Conservation (phyloP, 92 coral and sea anemone genomes). For the Porites evermanni region DNA sequence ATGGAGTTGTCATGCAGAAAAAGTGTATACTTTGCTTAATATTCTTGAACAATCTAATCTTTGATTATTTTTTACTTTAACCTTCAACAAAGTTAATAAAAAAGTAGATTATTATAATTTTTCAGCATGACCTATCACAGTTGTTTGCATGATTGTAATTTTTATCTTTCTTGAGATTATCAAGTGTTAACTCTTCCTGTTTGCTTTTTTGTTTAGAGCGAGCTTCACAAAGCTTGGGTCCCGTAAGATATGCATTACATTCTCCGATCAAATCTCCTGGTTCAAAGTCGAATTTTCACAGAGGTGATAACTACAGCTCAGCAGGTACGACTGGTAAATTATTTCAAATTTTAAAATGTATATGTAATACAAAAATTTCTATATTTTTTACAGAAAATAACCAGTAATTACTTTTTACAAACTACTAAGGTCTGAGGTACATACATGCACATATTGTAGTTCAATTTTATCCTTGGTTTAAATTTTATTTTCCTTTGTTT, state of each 20-base stretch:
- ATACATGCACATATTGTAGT: too few relatives aligned
- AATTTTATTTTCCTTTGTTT: too few relatives aligned
- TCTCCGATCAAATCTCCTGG: constrained; percentile 71
- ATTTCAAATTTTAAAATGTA: too few relatives aligned
- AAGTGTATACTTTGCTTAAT: too few relatives aligned
- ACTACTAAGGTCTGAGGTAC: too few relatives aligned
- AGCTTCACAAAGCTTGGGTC: constrained; percentile 81
- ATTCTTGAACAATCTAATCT: too few relatives aligned
- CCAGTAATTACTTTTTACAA: not conserved
- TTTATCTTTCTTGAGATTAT: not conserved
- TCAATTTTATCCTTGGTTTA: too few relatives aligned
- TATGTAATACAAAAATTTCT: not conserved
- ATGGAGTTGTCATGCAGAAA: too few relatives aligned
- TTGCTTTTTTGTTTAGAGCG: constrained; percentile 49
- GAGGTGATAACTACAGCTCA: constrained; percentile 60
- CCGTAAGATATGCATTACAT: constrained; percentile 67
- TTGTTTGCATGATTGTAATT: not conserved
- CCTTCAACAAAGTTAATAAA: too few relatives aligned
- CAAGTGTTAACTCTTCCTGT: not conserved
- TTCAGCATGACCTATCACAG: not conserved
- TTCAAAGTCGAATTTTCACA: constrained; percentile 3
- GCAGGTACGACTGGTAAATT: constrained; percentile 54
- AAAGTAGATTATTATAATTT: not conserved
- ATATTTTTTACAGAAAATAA: too few relatives aligned
- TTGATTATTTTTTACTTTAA: too few relatives aligned